These are phyloP conservation scores for Tringa solitaria DNA, from an alignment of 2,113 vertebrate genomes.

Conservation along the genomic window DNA sequence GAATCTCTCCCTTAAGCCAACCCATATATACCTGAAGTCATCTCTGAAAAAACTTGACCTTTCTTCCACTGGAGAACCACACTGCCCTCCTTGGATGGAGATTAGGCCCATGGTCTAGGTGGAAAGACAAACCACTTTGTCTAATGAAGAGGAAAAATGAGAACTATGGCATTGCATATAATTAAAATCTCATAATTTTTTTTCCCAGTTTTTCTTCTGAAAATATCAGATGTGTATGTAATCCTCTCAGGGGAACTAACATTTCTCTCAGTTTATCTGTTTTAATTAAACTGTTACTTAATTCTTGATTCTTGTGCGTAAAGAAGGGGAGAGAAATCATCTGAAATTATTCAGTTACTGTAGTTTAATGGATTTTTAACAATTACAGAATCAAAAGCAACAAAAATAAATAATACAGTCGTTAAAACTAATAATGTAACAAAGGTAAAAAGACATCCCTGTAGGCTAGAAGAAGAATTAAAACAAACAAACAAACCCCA, in stretches of 20 bases:
- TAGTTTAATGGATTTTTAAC: constrained; percentile 27
- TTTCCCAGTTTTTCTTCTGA: not conserved
- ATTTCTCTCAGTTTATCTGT: constrained; percentile 33
- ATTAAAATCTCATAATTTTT: not conserved
- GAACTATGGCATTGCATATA: not conserved
- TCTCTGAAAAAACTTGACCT: not conserved
- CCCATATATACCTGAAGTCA: rapidly evolving
- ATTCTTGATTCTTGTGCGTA: constrained; percentile 1
- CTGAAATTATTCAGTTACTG: not conserved
- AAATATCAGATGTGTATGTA: constrained; percentile 29
- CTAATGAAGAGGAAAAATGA: not conserved
- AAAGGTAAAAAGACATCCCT: constrained; percentile 39
- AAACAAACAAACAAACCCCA: not conserved
- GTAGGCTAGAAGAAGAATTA: not conserved
- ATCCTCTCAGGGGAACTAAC: not conserved
- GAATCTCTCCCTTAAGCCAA: not conserved
- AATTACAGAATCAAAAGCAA: not conserved
- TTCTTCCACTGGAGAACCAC: not conserved
- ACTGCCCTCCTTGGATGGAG: not conserved
- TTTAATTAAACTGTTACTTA: constrained; percentile 61
- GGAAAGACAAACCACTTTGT: not conserved
- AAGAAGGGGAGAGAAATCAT: not conserved
- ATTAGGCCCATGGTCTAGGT: not conserved
- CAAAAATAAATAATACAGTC: constrained; percentile 3
- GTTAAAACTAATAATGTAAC: constrained; percentile 39